These are phyloP conservation scores for Linnaemya vulpina DNA, from an alignment of 2,888 invertebrate species.

Conservation along the genomic window DNA sequence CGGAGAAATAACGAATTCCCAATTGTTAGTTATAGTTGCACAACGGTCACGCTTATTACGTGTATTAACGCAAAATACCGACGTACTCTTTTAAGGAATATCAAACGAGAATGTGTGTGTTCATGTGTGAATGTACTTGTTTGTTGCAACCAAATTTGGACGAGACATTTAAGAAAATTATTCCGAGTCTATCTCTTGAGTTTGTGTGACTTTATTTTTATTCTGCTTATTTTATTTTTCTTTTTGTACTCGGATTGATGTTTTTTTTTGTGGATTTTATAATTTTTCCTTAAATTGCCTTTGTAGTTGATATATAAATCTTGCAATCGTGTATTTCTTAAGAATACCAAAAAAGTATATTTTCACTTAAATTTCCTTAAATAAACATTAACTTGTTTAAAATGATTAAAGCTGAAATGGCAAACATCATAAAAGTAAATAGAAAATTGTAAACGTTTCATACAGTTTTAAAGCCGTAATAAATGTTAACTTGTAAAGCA, in stretches of 20 bases:
- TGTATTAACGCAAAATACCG: conserved; percentile 31
- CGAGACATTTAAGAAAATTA: conserved; percentile 65
- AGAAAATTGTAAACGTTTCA: too few species aligned
- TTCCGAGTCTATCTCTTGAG: conserved; percentile 23
- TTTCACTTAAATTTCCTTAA: conserved; percentile 46
- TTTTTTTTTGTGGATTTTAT: conserved; percentile 30
- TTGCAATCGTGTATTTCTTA: conserved; percentile 52
- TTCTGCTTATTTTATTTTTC: neutral
- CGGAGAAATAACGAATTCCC: too few species aligned
- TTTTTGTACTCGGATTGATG: neutral
- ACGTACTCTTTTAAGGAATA: conserved; percentile 10
- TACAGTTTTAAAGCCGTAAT: conserved; percentile 33
- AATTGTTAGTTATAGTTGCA: too few species aligned
- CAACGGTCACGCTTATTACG: conserved; percentile 2
- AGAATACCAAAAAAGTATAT: conserved; percentile 46
- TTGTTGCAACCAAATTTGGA: conserved; percentile 60
- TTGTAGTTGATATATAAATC: conserved; percentile 47
- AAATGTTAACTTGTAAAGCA: neutral
- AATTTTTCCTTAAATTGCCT: conserved; percentile 39
- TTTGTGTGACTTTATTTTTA: conserved; percentile 44
- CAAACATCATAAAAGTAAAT: conserved; percentile 30
- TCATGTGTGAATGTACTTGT: conserved; percentile 38
- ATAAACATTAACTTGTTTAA: conserved; percentile 56
- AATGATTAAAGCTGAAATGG: conserved; percentile 11
- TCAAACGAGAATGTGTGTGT: neutral